phyloP scores from a whole-genome alignment of 1,140 invertebrate species.

The Drosophila mauritiana region DNA sequence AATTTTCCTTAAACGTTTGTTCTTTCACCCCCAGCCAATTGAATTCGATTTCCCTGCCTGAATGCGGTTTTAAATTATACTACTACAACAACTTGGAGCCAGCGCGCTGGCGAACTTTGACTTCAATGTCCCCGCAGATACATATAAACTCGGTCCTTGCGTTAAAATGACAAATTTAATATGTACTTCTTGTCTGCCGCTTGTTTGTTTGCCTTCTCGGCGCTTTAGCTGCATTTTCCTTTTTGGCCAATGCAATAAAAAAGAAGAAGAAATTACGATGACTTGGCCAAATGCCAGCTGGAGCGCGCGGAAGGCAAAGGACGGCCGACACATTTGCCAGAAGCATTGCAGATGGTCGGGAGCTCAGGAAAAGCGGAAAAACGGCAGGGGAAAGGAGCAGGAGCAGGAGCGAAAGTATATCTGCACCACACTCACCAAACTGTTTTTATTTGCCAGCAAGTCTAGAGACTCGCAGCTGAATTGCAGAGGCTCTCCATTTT shows the following conservation, averaged over 20 bases:
- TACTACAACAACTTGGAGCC: slow-evolving; percentile 8
- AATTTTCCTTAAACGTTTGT: slow-evolving; percentile 1
- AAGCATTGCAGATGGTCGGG: slow-evolving; percentile 49
- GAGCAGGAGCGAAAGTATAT: slow-evolving; percentile 5
- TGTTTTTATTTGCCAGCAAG: slow-evolving; percentile 63
- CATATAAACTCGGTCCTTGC: slow-evolving; percentile 32
- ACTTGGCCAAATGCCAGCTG: slow-evolving; percentile 67
- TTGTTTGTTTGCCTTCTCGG: slow-evolving; percentile 63
- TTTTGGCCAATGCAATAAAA: slow-evolving; percentile 41
- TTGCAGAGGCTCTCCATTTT: slow-evolving; percentile 16
- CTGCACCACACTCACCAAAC: slow-evolving; percentile 52
- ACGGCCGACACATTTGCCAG: slow-evolving; percentile 49
- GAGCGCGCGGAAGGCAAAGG: slow-evolving; percentile 23
- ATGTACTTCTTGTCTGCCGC: slow-evolving; percentile 58
- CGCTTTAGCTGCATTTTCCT: slow-evolving; percentile 59
- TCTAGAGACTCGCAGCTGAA: slow-evolving; percentile 30
- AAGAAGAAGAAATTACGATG: slow-evolving; percentile 20
- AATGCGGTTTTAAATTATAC: slow-evolving; percentile 45
- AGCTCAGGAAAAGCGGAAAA: neutral
- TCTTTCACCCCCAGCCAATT: neutral
- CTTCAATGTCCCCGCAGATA: slow-evolving; percentile 16
- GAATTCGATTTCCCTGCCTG: slow-evolving; percentile 13
- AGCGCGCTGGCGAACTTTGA: slow-evolving; percentile 30
- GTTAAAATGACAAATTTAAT: slow-evolving; percentile 80
- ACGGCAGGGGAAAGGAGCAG: no score